Percentiles rank a stretch among this genome's conserved stretches.
Conservation (phyloP, 2,797 vertebrate genomes). For the Enteromius argenteus region DNA sequence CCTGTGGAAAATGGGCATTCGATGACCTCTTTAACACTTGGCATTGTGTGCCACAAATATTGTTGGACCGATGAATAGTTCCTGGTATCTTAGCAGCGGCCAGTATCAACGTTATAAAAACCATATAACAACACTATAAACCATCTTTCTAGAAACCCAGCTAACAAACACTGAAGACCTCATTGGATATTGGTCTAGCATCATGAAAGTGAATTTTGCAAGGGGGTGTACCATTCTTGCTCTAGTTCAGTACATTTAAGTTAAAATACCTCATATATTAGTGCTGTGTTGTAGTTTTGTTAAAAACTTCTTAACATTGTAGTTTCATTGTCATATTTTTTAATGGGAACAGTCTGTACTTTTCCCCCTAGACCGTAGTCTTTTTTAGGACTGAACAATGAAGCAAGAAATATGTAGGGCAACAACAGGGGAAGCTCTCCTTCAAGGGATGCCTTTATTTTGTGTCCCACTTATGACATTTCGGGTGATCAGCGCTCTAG, state of each 20-base stretch:
- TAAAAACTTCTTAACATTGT: slow-evolving; percentile 57
- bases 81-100: not conserved
- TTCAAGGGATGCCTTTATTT: slow-evolving; percentile 79
- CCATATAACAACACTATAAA: not conserved
- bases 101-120: not conserved
- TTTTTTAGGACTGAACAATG: slow-evolving; percentile 69
- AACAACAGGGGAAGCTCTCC: slow-evolving; percentile 72
- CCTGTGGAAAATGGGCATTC: no score
- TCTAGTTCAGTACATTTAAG: not conserved
- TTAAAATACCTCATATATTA: not conserved
- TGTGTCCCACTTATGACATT: slow-evolving; percentile 73
- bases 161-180: not conserved
- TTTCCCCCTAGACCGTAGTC: slow-evolving; percentile 57
- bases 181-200: not conserved
- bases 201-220: not conserved
- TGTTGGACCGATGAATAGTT: not conserved
- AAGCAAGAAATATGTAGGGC: slow-evolving; percentile 77
- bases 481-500: slow-evolving; percentile 23
- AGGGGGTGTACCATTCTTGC: not conserved
- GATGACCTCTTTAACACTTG: not conserved
- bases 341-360: slow-evolving; percentile 64
- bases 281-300: slow-evolving; percentile 28
- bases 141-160: not conserved
- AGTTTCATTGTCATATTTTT: slow-evolving; percentile 71
- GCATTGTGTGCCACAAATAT: not conserved